Percentiles rank a stretch among this genome's conserved stretches.
These are phyloP conservation scores for Aporophyla lueneburgensis DNA, from an alignment of 2,888 invertebrate species.

Conservation along the genomic window DNA sequence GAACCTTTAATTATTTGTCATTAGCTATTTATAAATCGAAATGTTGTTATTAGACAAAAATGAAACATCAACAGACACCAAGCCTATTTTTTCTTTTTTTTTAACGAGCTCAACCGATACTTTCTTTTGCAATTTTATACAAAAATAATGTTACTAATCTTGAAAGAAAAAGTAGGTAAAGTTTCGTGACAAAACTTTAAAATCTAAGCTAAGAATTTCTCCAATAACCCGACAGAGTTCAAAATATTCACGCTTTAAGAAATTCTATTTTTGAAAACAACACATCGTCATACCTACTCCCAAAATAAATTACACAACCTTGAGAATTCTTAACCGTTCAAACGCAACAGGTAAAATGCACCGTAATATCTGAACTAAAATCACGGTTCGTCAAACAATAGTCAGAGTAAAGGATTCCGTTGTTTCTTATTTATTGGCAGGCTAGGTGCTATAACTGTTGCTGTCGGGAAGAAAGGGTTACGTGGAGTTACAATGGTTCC, in stretches of 20 bases:
- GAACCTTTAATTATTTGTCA: conserved; percentile 6
- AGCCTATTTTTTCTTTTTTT: neutral
- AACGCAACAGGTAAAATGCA: conserved; percentile 68
- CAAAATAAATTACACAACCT: conserved; percentile 51
- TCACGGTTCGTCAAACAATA: conserved; percentile 72
- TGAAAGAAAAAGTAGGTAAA: neutral
- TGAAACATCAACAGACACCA: too few species aligned
- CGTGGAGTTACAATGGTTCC: conserved; percentile 70
- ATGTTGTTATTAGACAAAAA: neutral
- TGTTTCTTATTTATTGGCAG: conserved; percentile 61
- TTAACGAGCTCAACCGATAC: too few species aligned
- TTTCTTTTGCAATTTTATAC: too few species aligned
- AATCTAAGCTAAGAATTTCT: conserved; percentile 3
- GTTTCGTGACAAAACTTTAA: neutral
- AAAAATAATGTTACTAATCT: too few species aligned
- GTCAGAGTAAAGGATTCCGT: conserved; percentile 58
- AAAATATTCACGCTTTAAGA: conserved; percentile 24
- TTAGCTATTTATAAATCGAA: conserved; percentile 1
- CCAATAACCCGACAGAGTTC: neutral
- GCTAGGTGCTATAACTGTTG: conserved; percentile 69
- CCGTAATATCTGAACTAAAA: conserved; percentile 68
- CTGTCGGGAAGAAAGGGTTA: conserved; percentile 77
- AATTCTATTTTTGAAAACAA: conserved; percentile 34
- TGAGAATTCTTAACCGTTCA: conserved; percentile 53
- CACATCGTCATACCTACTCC: conserved; percentile 27